Evolutionary conservation across 2,797 vertebrate genomes (phyloP).

Genomic region (Mormyrops attenuatus): DNA sequence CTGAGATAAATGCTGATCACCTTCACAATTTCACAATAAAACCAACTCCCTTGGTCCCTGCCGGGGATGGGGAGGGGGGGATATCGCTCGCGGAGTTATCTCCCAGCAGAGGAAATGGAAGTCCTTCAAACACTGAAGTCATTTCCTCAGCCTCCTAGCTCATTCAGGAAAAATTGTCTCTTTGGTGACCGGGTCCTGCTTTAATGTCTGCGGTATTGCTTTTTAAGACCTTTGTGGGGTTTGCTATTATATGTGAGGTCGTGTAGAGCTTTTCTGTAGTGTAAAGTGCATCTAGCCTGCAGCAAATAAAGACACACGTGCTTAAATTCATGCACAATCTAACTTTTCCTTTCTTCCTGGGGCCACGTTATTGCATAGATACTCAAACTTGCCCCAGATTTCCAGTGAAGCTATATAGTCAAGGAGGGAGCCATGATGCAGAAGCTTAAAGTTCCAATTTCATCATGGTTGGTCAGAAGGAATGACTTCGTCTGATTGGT

Average conservation of each 20-base stretch:
- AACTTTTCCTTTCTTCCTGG: not conserved
- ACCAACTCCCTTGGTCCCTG: constrained; percentile 64
- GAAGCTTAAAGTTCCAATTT: not conserved
- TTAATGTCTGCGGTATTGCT: constrained; percentile 64
- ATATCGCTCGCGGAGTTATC: constrained; percentile 65
- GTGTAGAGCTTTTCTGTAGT: constrained; percentile 45
- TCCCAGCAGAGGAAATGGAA: constrained; percentile 73
- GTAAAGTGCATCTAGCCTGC: not conserved
- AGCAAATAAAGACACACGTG: not conserved
- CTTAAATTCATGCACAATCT: not conserved
- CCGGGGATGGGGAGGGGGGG: constrained; percentile 39
- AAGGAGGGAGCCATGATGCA: not conserved
- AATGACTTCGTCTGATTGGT: not conserved
- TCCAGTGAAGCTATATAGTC: not conserved
- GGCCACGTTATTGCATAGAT: not conserved
- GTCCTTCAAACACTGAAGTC: constrained; percentile 73
- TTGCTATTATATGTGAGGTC: constrained; percentile 62
- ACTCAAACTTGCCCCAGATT: not conserved
- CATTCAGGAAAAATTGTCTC: constrained; percentile 67
- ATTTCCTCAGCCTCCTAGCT: constrained; percentile 77
- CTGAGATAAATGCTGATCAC: constrained; percentile 4
- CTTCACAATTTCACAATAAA: not conserved
- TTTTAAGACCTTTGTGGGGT: constrained; percentile 60
- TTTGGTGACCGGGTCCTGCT: constrained; percentile 68
- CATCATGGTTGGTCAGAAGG: not conserved